These are phyloP conservation scores for Equus przewalskii DNA, from an alignment of 2,113 vertebrate species.

Conservation along the genomic window DNA sequence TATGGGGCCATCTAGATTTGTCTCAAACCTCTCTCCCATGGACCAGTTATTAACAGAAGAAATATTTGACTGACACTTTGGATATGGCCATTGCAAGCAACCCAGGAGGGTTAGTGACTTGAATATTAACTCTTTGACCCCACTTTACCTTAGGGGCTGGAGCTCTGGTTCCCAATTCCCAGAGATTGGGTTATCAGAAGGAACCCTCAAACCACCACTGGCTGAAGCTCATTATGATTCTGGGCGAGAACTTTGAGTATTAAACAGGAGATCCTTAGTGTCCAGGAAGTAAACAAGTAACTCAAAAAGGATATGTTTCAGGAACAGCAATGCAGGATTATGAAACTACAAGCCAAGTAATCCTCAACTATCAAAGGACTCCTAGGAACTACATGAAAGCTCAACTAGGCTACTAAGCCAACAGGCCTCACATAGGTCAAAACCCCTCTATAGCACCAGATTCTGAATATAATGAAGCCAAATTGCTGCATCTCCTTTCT, in stretches of 20 bases:
- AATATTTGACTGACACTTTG: background rate
- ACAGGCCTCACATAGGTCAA: background rate
- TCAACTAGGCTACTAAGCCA: background rate
- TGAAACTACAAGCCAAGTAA: background rate
- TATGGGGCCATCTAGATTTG: background rate
- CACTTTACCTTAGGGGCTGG: background rate
- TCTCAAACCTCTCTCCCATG: background rate
- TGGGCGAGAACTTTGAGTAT: background rate
- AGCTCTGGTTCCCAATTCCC: background rate
- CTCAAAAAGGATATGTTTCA: background rate
- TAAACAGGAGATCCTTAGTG: background rate
- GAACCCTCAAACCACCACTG: background rate
- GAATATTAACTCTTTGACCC: background rate
- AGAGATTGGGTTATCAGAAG: background rate
- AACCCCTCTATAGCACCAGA: background rate
- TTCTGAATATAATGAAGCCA: background rate
- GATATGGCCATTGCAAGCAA: background rate
- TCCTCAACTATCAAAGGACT: background rate
- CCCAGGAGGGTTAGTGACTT: background rate
- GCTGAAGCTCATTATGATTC: background rate
- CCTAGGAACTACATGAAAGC: background rate
- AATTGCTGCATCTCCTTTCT: background rate
- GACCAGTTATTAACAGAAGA: background rate
- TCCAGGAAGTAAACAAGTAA: background rate
- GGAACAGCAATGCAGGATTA: background rate